Conservation (phyloP, 2,797 vertebrate genomes). For the Enteromius anoplus region DNA sequence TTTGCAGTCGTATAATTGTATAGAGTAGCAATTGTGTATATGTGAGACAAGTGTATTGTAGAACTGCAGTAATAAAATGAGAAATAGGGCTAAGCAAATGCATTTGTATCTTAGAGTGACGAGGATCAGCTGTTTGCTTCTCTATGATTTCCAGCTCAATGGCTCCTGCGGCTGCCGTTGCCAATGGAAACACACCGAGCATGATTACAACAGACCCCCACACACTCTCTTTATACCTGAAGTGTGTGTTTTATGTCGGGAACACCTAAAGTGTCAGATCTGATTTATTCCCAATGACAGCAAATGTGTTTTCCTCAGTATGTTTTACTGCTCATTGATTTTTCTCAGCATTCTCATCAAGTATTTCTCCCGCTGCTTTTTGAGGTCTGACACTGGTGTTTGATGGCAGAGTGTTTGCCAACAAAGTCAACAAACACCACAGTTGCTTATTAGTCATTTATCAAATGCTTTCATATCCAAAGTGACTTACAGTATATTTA, state of each 20-base stretch:
- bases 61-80: background rate
- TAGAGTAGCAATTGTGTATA: background rate
- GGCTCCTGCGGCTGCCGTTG: constrained; percentile 23
- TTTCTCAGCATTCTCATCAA: constrained; percentile 33
- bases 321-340: constrained; percentile 54
- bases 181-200: constrained; percentile 36
- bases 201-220: constrained; percentile 24
- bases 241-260: constrained; percentile 15
- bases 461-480: constrained; percentile 21
- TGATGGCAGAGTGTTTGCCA: constrained; percentile 36
- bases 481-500: constrained; percentile 32
- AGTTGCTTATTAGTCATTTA: constrained; percentile 40
- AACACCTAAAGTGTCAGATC: constrained; percentile 32
- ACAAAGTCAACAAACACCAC: constrained; percentile 40
- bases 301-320: constrained; percentile 50
- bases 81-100: background rate
- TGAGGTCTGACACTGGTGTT: constrained; percentile 36
- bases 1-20: background rate
- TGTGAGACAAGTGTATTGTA: background rate
- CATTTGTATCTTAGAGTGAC: constrained; percentile 2
- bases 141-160: constrained; percentile 40
- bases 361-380: constrained; percentile 27
- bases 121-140: constrained; percentile 45
- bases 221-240: constrained; percentile 12
- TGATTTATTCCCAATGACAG: constrained; percentile 46